Evolutionary conservation across 2,113 vertebrate genomes (phyloP), one percentile per base, ranked within the genome.

Genomic region (Colius striatus): DNA sequence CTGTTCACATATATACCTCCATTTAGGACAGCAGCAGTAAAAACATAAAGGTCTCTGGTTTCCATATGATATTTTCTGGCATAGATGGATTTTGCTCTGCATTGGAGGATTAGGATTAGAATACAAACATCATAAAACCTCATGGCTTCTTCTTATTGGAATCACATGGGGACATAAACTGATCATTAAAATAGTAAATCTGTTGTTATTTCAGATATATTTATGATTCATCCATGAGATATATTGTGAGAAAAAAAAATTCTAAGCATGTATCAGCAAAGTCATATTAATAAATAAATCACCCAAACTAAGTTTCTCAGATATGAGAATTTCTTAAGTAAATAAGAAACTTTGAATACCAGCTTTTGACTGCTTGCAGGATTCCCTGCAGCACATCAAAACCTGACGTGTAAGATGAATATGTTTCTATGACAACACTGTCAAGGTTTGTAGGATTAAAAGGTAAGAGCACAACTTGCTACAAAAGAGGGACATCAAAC

Each of bases 51-150:
- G 51, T 93, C 57, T 94, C 92, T 93, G 90, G 34, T 90, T 96
- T 93, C 79, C 45, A 30, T 75, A 93, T 53, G 61, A 60, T 60
- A 63, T 92, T 96, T 93, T 84, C 79, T 95, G 91, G 76, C 77
- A 57, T 57, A 27, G 30, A 29, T 68, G 12, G 36, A 68, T 84
- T 93, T 77, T 89, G 11, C 48, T 92, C n/a, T 84, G 43, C 61
- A 38, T 32, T 77, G 85, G 17, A 92, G 57, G 76, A 95, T 92
- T 90, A 96, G 76, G 73, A 95, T 96, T 96, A 95, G 48, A 94
- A 34, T 71, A 73, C 57, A 95, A 72, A 85, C 29, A 72, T 67
- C 71, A 88, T 86, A 96, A 94, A 94, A 84, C 36, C 61, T 93
- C 60, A 53, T 84, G 76, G 16, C 48, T 77, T 86, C 85, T 79